These are phyloP conservation scores for Pantherophis guttatus DNA, from an alignment of 2,113 vertebrate genomes.

Conservation along the genomic window DNA sequence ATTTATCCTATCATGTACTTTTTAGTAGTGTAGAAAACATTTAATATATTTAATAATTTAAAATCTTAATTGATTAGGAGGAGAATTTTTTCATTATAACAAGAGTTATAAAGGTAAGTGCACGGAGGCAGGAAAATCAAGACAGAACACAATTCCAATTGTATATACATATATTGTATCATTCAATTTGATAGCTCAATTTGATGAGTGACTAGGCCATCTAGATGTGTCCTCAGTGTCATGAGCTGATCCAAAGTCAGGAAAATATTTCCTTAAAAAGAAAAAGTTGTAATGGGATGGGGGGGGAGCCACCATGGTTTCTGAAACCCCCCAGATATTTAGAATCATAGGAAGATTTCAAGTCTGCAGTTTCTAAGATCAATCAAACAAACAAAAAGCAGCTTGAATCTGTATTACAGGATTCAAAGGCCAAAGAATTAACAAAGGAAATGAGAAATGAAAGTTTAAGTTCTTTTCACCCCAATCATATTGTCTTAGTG, in stretches of 20 bases:
- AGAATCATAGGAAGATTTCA: background rate
- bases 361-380: background rate
- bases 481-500: too few species aligned
- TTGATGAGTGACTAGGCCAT: background rate
- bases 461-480: background rate
- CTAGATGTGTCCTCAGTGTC: background rate
- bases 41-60: background rate
- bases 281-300: background rate
- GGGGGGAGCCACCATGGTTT: background rate
- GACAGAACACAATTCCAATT: background rate
- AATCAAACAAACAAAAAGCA: background rate
- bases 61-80: background rate
- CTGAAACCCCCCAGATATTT: background rate
- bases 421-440: background rate
- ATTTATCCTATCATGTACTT: background rate
- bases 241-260: background rate
- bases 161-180: background rate
- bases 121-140: background rate
- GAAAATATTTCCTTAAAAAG: background rate
- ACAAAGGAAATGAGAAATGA: background rate
- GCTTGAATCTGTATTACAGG: background rate
- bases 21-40: background rate
- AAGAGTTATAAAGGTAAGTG: background rate
- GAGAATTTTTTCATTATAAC: background rate
- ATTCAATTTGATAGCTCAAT: background rate